A percentile compares a stretch with the other conserved stretches of the same genome.
Evolutionary conservation across 2,888 invertebrate genomes (phyloP).

Genomic region (Dynastes tityus): DNA sequence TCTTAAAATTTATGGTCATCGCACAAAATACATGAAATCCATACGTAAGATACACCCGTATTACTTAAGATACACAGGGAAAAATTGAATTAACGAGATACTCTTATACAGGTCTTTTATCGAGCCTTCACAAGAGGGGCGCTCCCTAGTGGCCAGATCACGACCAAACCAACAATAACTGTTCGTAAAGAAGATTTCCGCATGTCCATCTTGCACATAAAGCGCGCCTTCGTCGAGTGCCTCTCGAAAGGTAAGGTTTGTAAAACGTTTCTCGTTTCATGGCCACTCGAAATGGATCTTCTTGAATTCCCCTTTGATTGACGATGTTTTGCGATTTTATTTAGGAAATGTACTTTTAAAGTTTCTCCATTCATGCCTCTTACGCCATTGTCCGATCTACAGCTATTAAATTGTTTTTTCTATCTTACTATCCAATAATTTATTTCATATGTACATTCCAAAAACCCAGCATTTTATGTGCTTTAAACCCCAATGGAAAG

Average conservation of each 20-base stretch:
- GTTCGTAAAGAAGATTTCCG: conserved; percentile 44
- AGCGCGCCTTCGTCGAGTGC: conserved; percentile 41
- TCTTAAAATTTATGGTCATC: too few relatives aligned
- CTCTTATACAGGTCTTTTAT: conserved; percentile 63
- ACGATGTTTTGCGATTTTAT: conserved; percentile 43
- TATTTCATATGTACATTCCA: neutral
- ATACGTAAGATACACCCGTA: too few relatives aligned
- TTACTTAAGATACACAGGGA: neutral
- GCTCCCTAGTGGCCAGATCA: conserved; percentile 51
- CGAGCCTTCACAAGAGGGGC: conserved; percentile 40
- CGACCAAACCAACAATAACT: conserved; percentile 51
- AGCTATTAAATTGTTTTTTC: conserved; percentile 36
- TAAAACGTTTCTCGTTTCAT: conserved; percentile 55
- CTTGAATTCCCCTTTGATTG: conserved; percentile 51
- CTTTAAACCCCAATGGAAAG: too few relatives aligned
- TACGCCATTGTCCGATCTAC: conserved; percentile 27
- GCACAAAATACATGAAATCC: too few relatives aligned
- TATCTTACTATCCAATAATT: neutral
- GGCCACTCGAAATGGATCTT: conserved; percentile 53
- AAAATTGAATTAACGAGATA: conserved; percentile 64
- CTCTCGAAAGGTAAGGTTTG: conserved; percentile 53
- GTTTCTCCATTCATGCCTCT: conserved; percentile 36
- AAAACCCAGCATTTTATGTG: too few relatives aligned
- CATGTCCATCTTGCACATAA: conserved; percentile 46
- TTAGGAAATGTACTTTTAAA: conserved; percentile 43